Evolutionary conservation across 2,797 vertebrate genomes (phyloP).

Genomic region (Melopsittacus undulatus): DNA sequence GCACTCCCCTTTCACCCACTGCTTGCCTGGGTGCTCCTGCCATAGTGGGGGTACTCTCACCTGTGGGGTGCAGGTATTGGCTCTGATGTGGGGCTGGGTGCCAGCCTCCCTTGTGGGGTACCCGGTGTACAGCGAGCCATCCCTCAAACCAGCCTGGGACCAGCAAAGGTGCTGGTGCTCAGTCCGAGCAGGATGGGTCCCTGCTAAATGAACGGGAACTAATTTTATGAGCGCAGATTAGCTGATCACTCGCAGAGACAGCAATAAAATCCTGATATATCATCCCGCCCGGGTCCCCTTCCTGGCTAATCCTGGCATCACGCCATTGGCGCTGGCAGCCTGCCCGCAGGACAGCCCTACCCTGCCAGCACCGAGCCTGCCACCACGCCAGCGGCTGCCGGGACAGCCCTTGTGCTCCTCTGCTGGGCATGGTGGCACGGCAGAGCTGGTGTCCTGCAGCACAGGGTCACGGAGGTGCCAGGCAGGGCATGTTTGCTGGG

Average conservation of each 20-base stretch:
- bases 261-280: constrained; percentile 3
- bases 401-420: background rate
- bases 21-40: background rate
- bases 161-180: background rate
- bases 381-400: background rate
- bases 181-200: background rate
- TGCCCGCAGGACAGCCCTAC: background rate
- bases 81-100: background rate
- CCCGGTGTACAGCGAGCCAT: fast-evolving
- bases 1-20: background rate
- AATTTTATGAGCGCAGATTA: background rate
- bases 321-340: background rate
- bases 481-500: fast-evolving
- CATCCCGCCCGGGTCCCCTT: background rate
- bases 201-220: background rate
- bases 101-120: background rate
- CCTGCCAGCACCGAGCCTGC: background rate
- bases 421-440: fast-evolving
- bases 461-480: background rate
- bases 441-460: fast-evolving
- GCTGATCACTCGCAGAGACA: background rate
- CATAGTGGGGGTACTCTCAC: fast-evolving
- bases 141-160: background rate
- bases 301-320: background rate
- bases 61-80: background rate